Evolutionary conservation across 2,113 vertebrate genomes (phyloP).

Genomic region (Peromyscus leucopus): DNA sequence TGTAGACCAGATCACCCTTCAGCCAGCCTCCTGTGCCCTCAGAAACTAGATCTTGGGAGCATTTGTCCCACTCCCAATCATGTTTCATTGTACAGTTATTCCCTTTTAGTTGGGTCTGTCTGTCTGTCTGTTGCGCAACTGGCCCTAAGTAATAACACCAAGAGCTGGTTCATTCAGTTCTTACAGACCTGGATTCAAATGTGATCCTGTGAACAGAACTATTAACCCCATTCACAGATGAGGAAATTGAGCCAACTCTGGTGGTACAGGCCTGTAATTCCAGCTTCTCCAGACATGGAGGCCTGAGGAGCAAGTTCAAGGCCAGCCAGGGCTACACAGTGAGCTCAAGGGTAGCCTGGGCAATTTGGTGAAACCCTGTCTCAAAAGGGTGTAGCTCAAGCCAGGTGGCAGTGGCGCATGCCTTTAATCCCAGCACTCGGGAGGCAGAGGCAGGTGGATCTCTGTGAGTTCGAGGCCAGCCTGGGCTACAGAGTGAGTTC

Average conservation of each 20-base stretch:
- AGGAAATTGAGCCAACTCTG: not conserved
- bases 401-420: too few relatives aligned
- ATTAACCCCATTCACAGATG: not conserved
- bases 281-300: not conserved
- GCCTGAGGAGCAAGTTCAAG: not conserved
- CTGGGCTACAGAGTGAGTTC: not conserved
- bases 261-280: not conserved
- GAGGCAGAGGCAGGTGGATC: too few relatives aligned
- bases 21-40: not conserved
- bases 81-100: not conserved
- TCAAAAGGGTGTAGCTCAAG: too few relatives aligned
- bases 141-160: not conserved
- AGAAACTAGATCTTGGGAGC: not conserved
- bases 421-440: too few relatives aligned
- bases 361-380: too few relatives aligned
- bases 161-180: not conserved
- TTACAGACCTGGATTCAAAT: not conserved
- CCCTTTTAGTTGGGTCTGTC: not conserved
- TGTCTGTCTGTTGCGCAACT: not conserved
- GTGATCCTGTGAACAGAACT: not conserved
- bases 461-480: not conserved
- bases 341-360: too few relatives aligned
- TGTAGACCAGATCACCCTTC: not conserved
- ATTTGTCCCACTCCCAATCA: not conserved
- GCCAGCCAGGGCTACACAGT: not conserved